Percentiles rank a stretch among this genome's conserved stretches.
These are phyloP conservation scores for Eupithecia insigniata DNA, from an alignment of 2,888 invertebrate species.

Conservation along the genomic window DNA sequence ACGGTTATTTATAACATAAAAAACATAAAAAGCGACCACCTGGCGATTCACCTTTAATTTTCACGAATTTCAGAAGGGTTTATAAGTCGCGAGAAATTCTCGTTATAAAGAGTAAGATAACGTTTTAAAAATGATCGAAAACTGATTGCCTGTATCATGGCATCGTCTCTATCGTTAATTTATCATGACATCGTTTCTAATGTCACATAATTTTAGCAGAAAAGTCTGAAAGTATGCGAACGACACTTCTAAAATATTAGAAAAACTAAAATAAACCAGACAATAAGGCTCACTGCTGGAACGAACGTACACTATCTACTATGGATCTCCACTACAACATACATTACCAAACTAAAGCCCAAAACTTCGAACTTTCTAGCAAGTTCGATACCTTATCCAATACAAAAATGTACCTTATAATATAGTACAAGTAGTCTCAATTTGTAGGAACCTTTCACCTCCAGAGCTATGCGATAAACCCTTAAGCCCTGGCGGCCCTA, in stretches of 20 bases:
- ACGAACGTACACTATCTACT: neutral
- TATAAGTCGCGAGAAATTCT: no score
- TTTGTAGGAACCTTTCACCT: conserved; percentile 32
- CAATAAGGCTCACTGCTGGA: neutral
- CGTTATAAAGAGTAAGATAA: no score
- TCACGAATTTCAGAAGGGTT: neutral
- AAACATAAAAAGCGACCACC: no score
- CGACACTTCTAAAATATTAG: no score
- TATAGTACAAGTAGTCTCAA: conserved; percentile 26
- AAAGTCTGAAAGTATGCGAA: neutral
- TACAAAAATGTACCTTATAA: conserved; percentile 14
- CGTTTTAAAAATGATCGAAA: neutral
- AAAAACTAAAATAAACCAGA: no score
- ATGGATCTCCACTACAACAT: neutral
- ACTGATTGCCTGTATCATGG: neutral
- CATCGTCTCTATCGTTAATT: neutral
- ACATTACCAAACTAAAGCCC: neutral
- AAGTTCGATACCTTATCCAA: conserved; percentile 3
- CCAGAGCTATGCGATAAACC: conserved; percentile 37
- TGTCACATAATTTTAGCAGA: no score
- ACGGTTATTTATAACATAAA: no score
- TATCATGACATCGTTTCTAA: neutral
- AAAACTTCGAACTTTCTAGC: conserved; percentile 7
- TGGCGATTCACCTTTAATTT: neutral
- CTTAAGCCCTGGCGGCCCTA: conserved; percentile 39